Evolutionary conservation across 2,888 invertebrate species (phyloP), one percentile per base, ranked within the genome.

Genomic region (Trachelus troglodyta): DNA sequence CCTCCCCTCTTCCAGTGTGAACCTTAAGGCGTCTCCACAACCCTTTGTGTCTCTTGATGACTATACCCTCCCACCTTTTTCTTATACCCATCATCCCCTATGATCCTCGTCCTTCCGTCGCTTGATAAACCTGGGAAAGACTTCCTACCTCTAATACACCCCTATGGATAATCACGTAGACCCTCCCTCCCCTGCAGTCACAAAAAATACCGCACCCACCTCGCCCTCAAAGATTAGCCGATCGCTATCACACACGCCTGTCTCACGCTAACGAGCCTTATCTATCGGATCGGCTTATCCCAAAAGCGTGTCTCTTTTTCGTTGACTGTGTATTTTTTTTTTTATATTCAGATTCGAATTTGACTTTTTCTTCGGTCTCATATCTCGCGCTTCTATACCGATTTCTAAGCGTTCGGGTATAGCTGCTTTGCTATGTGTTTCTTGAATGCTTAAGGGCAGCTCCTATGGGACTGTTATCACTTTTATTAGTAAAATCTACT

Each of bases 251-350:
- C 82, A 84, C 82, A 81, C 80, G 82, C 85, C 85, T 89, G 88
- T 88, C 87, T 89, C 84, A 84, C 88, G 88, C 87, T 90, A 90
- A 90, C 89, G 88, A 89, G 88, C 83, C 40, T 79, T 81, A 81
- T 81, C 56, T 33, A 37, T 80, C 79, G 82, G 73, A 15, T 77
- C 78, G 80, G 79, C 81, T 80, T 80, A 81, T 80, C 77, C 80
- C 35, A 76, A 77, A 83, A 78, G 76, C 77, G 74, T 69, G 69
- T 80, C 78, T 81, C 73, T 77, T 77, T 75, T 69, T 77, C 76
- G 56, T 75, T 69, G 35, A 75, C 73, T 75, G 68, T 34, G 33
- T 34, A 33, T 30, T 75, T 75, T 69, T 69, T 33, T 75, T 74
- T 77, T 56, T 76, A 12, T 78, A 40, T 40, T 40, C 40, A 40